Percentiles rank a stretch among this genome's conserved stretches.
phyloP scores from a whole-genome alignment of 2,888 invertebrate genomes.

The Andrena fulva region DNA sequence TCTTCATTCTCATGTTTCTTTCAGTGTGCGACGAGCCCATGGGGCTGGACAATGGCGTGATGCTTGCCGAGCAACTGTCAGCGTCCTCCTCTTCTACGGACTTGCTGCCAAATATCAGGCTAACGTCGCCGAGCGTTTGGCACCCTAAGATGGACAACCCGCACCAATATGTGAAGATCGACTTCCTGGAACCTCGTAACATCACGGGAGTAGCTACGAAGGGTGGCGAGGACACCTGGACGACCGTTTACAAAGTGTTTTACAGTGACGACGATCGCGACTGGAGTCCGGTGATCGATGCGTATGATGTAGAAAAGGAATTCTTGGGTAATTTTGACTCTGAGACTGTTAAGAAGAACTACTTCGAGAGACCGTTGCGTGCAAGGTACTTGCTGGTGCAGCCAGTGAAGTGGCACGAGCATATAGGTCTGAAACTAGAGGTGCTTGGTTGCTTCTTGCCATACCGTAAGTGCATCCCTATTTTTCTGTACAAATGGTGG shows the following conservation, averaged over 20 bases:
- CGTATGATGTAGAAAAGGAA: conserved; percentile 85
- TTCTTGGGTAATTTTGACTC: conserved; percentile 92
- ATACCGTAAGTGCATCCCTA: conserved; percentile 86
- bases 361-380: conserved; percentile 90
- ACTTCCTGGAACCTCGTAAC: conserved; percentile 91
- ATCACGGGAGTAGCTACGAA: conserved; percentile 92
- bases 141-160: conserved; percentile 74
- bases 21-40: conserved; percentile 89
- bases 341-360: conserved; percentile 87
- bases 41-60: conserved; percentile 88
- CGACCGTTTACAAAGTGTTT: conserved; percentile 90
- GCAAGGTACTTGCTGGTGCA: conserved; percentile 90
- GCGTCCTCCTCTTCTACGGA: conserved; percentile 86
- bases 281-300: conserved; percentile 90
- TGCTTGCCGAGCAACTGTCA: conserved; percentile 89
- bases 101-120: conserved; percentile 65
- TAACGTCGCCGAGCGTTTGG: conserved; percentile 73
- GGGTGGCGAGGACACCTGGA: conserved; percentile 90
- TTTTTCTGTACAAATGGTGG: not conserved
- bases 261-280: conserved; percentile 90
- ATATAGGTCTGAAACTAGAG: conserved; percentile 91
- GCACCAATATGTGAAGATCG: conserved; percentile 86
- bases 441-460: conserved; percentile 92
- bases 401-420: conserved; percentile 90
- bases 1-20: not conserved